phyloP scores from a whole-genome alignment of 2,797 vertebrate species.

The Sebastes umbrosus region DNA sequence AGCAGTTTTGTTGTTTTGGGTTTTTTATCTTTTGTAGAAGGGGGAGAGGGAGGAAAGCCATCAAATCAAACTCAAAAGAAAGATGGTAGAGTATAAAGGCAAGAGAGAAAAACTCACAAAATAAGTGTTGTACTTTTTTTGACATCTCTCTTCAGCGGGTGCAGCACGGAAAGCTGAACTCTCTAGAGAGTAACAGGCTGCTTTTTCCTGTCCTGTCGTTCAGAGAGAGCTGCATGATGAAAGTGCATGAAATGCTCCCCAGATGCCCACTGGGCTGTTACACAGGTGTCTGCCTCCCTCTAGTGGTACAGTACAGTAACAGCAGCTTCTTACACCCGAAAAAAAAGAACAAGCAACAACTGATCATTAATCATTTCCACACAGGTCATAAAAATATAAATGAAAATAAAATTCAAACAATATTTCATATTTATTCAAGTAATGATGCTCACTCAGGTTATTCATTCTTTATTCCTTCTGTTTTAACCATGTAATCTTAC shows the following conservation, averaged over 20 bases:
- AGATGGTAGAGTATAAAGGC: background rate
- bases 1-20: background rate
- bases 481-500: background rate
- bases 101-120: background rate
- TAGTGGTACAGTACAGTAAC: background rate
- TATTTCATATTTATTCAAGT: background rate
- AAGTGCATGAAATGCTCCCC: conserved; percentile 29
- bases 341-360: background rate
- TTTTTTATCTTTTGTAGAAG: background rate
- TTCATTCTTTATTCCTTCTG: background rate
- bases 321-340: background rate
- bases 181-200: background rate
- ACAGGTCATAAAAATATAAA: background rate
- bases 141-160: background rate
- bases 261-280: background rate
- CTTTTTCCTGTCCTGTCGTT: background rate
- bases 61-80: conserved; percentile 8
- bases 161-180: background rate
- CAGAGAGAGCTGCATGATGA: conserved; percentile 40
- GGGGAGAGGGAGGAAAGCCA: background rate
- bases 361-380: background rate
- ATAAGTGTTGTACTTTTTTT: background rate
- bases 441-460: background rate
- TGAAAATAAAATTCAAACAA: background rate
- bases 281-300: conserved; percentile 51